Base-by-base conservation (phyloP, 1,140 invertebrate species). In the Theocolax elegans region DNA sequence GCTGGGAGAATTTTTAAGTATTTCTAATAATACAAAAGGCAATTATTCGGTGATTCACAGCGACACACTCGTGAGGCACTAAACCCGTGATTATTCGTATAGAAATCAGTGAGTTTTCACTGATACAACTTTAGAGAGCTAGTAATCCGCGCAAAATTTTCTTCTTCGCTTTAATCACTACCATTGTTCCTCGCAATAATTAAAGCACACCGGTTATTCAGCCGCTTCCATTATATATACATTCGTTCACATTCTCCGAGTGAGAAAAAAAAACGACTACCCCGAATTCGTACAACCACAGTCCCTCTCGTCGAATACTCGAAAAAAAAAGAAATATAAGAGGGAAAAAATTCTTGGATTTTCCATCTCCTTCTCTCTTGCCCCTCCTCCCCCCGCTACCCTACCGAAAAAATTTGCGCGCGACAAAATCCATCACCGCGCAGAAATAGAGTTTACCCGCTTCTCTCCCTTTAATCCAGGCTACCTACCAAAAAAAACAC, bases 371-470 rank as follows among this genome's bases (percentile, higher is more conserved):
- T n/a, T n/a, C n/a, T n/a, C n/a, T n/a, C n/a, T n/a, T n/a, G n/a
- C n/a, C n/a, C n/a, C n/a, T n/a, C n/a, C n/a, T n/a, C n/a, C n/a
- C n/a, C n/a, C n/a, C n/a, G n/a, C n/a, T n/a, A n/a, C n/a, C n/a
- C n/a, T n/a, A n/a, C n/a, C n/a, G n/a, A 35, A 60, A 67, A 67
- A 67, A 59, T 58, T 15, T 23, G n/a, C n/a, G n/a, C 64, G 64
- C 51, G 64, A 56, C 21, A 44, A 65, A 66, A 56, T 56, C 51
- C 40, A 46, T 56, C 51, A n/a, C 38, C 31, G 64, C 35, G 40
- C 15, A 38, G 48, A 49, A 67, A 48, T 48, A 6, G 40, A 48
- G 54, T 59, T 58, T 67, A 40, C n/a, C 25, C 42, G 27, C 9
- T 48, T 9, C 19, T 15, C 53, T 23, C 40, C n/a, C 29, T 58